Conservation (phyloP, 2,113 vertebrate genomes). For the Ondatra zibethicus region DNA sequence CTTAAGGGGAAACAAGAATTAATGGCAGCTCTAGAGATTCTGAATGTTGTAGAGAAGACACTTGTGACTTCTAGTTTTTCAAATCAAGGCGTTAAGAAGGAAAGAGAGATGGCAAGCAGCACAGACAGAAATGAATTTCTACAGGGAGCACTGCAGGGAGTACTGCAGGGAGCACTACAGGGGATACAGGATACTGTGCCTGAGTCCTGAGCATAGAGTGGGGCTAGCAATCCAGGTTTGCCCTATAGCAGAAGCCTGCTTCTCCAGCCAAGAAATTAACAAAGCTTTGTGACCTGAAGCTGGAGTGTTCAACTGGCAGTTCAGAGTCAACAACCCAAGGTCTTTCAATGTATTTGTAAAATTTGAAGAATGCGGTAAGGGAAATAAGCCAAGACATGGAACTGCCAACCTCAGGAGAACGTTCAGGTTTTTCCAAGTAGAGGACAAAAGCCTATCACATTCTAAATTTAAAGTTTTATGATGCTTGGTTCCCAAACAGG, state of each 20-base stretch:
- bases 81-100: neutral
- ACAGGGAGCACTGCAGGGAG: neutral
- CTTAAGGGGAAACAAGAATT: neutral
- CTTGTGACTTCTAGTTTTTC: neutral
- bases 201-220: neutral
- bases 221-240: neutral
- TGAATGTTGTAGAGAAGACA: neutral
- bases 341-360: neutral
- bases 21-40: neutral
- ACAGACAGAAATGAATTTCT: neutral
- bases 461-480: neutral
- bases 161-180: too few relatives aligned
- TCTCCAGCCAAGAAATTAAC: neutral
- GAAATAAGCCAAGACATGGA: neutral
- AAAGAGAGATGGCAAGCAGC: neutral
- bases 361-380: neutral
- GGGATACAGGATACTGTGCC: too few relatives aligned
- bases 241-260: neutral
- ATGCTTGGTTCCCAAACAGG: neutral
- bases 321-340: fast-evolving
- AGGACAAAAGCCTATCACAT: neutral
- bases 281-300: neutral
- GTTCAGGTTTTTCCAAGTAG: neutral
- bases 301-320: neutral
- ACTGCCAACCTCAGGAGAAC: neutral